Base-by-base conservation (phyloP, 2,113 vertebrate genomes). In the Atractosteus spatula region DNA sequence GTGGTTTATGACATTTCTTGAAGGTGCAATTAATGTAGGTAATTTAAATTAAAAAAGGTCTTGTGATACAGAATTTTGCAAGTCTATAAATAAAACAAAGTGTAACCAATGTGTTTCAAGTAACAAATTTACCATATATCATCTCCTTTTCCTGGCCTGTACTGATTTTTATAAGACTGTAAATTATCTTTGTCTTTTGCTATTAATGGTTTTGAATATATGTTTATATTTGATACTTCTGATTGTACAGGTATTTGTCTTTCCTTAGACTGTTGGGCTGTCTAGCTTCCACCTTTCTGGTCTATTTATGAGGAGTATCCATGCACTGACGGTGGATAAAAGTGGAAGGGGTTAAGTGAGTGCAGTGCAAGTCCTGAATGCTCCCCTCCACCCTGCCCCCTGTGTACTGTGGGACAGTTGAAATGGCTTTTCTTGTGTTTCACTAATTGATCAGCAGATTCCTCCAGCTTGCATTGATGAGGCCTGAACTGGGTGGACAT, bases 371-470 rank as follows among this genome's bases (percentile, higher is more conserved):
- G 61, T 55, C 14, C 41, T 7, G 14, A 67, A 57, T 44, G 2
- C 47, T 44, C 16, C 55, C 63, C 64, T 8, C 55, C 56, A 44
- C 57, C 51, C 47, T 47, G 11, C 5, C 57, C 10, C 8, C n/a
- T 29, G 8, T 41, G 70, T 65, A 77, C 80, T 79, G 73, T 76
- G 83, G 78, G 77, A 82, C 69, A 14, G 74, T 65, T 79, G 71
- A 88, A 81, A 82, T 81, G 80, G 67, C 79, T 69, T 75, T 41
- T 72, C 82, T 86, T 88, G 87, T 89, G 86, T 91, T 93, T 88
- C 88, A 71, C 86, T 86, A 85, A 92, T 87, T 87, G 90, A 93
- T 94, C 90, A 92, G 88, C 86, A 90, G 89, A 90, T 91, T 87
- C 84, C 77, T 84, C 10, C 75, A 44, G 78, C 75, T 76, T 74